Conservation (phyloP, 1,140 invertebrate species). For the Euschistus heros region DNA sequence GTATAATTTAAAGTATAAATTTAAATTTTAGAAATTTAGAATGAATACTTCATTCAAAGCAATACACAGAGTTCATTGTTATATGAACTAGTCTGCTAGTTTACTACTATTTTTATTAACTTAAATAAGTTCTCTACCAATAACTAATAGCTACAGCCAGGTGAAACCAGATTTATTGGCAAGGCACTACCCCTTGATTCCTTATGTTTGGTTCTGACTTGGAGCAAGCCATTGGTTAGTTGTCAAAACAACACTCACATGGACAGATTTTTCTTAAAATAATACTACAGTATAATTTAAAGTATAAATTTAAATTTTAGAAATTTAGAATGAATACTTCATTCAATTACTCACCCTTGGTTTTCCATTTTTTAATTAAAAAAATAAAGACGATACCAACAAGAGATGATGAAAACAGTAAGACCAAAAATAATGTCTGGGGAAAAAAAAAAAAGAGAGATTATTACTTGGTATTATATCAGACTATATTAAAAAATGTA, state of each 20-base stretch:
- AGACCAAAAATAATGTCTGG: not conserved
- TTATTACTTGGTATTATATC: not conserved
- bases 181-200: no score
- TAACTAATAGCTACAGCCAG: no score
- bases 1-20: not conserved
- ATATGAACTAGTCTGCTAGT: no score
- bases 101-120: no score
- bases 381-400: not conserved
- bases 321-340: not conserved
- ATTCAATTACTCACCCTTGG: not conserved
- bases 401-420: not conserved
- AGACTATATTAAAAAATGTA: not conserved
- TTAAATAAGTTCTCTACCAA: no score
- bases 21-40: not conserved
- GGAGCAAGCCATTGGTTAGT: no score
- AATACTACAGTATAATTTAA: not conserved
- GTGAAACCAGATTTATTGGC: no score
- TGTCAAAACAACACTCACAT: no score
- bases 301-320: not conserved
- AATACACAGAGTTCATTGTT: no score
- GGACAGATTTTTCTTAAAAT: no score
- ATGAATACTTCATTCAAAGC: not conserved
- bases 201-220: no score
- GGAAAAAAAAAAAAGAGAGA: not conserved
- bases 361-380: slow-evolving; percentile 4